These are phyloP conservation scores for Eupleurogrammus muticus DNA, from an alignment of 2,797 vertebrate species.

Conservation along the genomic window DNA sequence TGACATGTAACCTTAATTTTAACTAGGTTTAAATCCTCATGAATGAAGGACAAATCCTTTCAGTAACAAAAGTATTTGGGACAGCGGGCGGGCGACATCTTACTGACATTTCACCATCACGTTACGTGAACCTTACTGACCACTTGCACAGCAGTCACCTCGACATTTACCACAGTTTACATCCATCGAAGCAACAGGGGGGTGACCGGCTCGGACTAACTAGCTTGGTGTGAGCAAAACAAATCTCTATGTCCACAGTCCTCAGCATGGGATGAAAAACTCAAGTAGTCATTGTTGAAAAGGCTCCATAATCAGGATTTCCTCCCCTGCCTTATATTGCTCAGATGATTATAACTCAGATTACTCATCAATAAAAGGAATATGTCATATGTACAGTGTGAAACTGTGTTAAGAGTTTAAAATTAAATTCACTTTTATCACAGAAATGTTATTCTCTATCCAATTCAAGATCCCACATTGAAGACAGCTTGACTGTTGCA, in stretches of 20 bases:
- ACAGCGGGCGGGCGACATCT: conserved; percentile 51
- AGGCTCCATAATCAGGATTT: conserved; percentile 28
- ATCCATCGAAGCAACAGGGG: conserved; percentile 67
- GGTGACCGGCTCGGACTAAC: conserved; percentile 48
- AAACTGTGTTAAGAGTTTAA: conserved; percentile 36
- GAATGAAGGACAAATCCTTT: conserved; percentile 48
- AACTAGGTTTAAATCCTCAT: conserved; percentile 49
- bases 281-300: conserved; percentile 29
- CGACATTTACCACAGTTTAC: conserved; percentile 68
- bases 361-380: conserved; percentile 43
- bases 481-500: conserved; percentile 19
- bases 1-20: conserved; percentile 43
- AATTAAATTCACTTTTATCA: conserved; percentile 39
- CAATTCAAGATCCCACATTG: conserved; percentile 34
- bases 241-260: conserved; percentile 37
- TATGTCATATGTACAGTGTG: conserved; percentile 51
- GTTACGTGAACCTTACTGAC: conserved; percentile 43
- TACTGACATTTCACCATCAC: conserved; percentile 61
- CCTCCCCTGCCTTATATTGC: conserved; percentile 65
- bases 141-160: conserved; percentile 44
- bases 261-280: conserved; percentile 46
- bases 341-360: conserved; percentile 56
- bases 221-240: conserved; percentile 44
- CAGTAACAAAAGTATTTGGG: conserved; percentile 56
- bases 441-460: conserved; percentile 33